A percentile compares a stretch with the other conserved stretches of the same genome.
Evolutionary conservation across 30 jellyfish, hydroid and myxozoan species (phyloP).

Genomic region (Clytia hemisphaerica): DNA sequence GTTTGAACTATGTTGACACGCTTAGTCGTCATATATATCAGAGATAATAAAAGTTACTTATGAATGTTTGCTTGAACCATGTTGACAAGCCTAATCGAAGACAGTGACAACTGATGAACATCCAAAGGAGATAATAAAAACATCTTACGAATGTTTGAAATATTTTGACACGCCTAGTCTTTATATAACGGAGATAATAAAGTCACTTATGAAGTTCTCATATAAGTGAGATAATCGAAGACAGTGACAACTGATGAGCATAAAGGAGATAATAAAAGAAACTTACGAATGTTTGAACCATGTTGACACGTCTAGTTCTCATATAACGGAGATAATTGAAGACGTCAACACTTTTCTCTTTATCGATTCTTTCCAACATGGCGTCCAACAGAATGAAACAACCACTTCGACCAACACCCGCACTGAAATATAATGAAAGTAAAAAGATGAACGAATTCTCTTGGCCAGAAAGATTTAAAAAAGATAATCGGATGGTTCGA

Average conservation of each 20-base stretch:
- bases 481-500: no score
- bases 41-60: constrained; percentile 70
- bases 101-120: background rate
- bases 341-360: constrained; percentile 74
- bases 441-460: background rate
- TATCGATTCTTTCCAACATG: constrained; percentile 75
- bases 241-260: no score
- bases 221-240: no score
- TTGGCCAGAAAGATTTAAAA: background rate
- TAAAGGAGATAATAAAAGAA: background rate
- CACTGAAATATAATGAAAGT: constrained; percentile 57
- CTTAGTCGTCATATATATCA: constrained; percentile 82
- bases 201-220: no score
- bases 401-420: constrained; percentile 98
- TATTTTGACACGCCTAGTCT: background rate
- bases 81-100: no score
- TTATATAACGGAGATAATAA: background rate
- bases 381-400: constrained; percentile 85
- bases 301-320: constrained; percentile 82
- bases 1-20: constrained; percentile 94
- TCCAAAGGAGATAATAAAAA: background rate
- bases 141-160: no score
- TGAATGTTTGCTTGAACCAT: no score
- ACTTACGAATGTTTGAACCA: constrained; percentile 94
- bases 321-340: constrained; percentile 82